A percentile compares a stretch with the other conserved stretches of the same genome.
These are phyloP conservation scores for Melanitta fusca DNA, from an alignment of 2,797 vertebrate genomes.

Conservation along the genomic window DNA sequence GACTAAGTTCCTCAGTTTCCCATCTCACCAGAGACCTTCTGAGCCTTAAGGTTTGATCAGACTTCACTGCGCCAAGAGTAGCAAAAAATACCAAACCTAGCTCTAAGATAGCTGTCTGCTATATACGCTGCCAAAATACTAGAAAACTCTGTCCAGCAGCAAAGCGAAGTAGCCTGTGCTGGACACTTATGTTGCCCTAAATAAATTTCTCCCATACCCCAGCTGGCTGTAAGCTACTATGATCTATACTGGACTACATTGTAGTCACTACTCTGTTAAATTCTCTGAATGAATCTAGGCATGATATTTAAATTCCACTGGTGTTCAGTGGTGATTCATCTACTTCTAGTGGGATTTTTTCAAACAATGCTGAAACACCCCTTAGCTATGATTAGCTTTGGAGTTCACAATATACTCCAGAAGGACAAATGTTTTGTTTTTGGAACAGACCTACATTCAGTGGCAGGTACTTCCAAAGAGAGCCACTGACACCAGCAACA, in stretches of 20 bases:
- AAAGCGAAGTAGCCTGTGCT: not conserved
- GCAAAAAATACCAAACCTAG: not conserved
- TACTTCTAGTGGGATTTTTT: not conserved
- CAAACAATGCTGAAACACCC: not conserved
- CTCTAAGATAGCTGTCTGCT: not conserved
- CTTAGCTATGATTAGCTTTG: not conserved
- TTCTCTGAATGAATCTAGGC: not conserved
- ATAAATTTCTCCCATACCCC: not conserved
- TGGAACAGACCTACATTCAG: not conserved
- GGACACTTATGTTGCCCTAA: not conserved
- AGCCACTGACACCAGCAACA: not conserved
- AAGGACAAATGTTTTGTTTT: not conserved
- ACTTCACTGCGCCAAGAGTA: not conserved
- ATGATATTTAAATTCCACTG: not conserved
- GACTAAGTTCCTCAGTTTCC: not conserved
- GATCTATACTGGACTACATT: not conserved
- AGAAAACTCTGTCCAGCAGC: not conserved
- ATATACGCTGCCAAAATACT: not conserved
- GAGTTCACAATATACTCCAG: not conserved
- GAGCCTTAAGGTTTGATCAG: not conserved
- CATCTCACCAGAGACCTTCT: not conserved
- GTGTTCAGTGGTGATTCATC: not conserved
- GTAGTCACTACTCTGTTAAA: not conserved
- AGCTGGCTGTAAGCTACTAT: not conserved
- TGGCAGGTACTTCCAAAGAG: not conserved